phyloP scores from a whole-genome alignment of 1,140 invertebrate genomes.

The Dysdera silvatica region DNA sequence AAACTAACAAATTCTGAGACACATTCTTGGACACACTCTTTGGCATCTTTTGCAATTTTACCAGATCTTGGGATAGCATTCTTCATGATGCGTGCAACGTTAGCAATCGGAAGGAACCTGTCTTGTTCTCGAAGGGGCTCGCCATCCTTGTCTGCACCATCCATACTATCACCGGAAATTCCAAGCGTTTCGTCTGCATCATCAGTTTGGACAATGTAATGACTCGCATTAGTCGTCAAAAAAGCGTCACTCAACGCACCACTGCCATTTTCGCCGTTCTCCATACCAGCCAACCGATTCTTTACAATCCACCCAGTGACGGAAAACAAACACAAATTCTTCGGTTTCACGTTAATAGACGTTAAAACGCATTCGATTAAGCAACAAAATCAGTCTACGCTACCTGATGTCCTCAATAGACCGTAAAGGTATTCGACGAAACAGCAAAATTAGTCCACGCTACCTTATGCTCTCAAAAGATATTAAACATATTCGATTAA shows the following conservation, averaged over 20 bases:
- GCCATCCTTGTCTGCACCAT: constrained; percentile 37
- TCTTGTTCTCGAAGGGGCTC: constrained; percentile 54
- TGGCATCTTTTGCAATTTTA: constrained; percentile 98
- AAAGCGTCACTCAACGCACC: constrained; percentile 36
- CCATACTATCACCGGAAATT: constrained; percentile 40
- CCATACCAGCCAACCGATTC: too few relatives aligned
- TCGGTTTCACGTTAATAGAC: too few relatives aligned
- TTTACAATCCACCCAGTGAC: too few relatives aligned
- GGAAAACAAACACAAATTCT: too few relatives aligned
- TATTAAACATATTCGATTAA: too few relatives aligned
- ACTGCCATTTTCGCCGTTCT: constrained; percentile 39
- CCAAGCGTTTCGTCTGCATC: constrained; percentile 42
- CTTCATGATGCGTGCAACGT: constrained; percentile 99
- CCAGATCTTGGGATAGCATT: constrained; percentile 89
- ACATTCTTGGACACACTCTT: constrained; percentile 99
- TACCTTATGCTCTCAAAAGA: too few relatives aligned
- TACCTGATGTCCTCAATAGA: too few relatives aligned
- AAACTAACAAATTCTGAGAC: constrained; percentile 99
- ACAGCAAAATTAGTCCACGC: too few relatives aligned
- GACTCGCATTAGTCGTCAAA: constrained; percentile 34
- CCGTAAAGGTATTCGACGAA: too few relatives aligned
- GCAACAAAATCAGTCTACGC: too few relatives aligned
- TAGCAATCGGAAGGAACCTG: constrained; percentile 93
- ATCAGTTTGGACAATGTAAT: constrained; percentile 41
- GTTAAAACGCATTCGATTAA: too few relatives aligned